Percentiles rank a stretch among this genome's conserved stretches.
phyloP scores from a whole-genome alignment of 2,113 vertebrate species.

The Arvicanthis niloticus region DNA sequence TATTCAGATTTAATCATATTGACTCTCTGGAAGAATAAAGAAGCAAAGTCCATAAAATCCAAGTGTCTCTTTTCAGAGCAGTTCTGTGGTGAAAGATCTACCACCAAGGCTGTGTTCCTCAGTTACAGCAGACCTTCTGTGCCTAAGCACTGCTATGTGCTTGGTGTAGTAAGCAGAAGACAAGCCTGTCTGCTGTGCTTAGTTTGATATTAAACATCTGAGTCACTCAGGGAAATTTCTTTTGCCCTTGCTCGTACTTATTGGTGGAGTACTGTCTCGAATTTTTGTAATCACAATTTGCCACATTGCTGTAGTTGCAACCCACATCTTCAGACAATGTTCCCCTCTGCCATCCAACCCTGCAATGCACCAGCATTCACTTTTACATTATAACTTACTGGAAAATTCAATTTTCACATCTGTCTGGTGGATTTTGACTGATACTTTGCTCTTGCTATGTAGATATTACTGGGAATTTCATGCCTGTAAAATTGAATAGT shows the following conservation, averaged over 20 bases:
- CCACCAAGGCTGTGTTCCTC: not conserved
- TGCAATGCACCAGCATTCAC: slow-evolving; percentile 53
- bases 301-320: slow-evolving; percentile 67
- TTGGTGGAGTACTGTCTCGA: slow-evolving; percentile 39
- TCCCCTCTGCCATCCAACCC: not conserved
- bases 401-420: slow-evolving; percentile 83
- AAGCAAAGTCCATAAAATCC: not conserved
- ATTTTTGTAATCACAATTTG: slow-evolving; percentile 67
- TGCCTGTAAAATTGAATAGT: slow-evolving; percentile 66
- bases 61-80: slow-evolving; percentile 1
- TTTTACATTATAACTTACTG: slow-evolving; percentile 72
- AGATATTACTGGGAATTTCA: slow-evolving; percentile 69
- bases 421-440: slow-evolving; percentile 77
- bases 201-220: slow-evolving; percentile 17
- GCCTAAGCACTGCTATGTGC: not conserved
- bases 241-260: slow-evolving; percentile 43
- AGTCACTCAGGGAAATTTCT: slow-evolving; percentile 56
- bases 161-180: not conserved
- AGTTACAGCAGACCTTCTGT: not conserved
- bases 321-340: not conserved
- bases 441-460: slow-evolving; percentile 63
- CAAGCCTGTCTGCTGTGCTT: not conserved
- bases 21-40: not conserved
- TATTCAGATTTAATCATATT: not conserved
- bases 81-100: not conserved